Evolutionary conservation across 1,140 invertebrate genomes (phyloP), one percentile per base, ranked within the genome.

Genomic region (Dryas iulia): DNA sequence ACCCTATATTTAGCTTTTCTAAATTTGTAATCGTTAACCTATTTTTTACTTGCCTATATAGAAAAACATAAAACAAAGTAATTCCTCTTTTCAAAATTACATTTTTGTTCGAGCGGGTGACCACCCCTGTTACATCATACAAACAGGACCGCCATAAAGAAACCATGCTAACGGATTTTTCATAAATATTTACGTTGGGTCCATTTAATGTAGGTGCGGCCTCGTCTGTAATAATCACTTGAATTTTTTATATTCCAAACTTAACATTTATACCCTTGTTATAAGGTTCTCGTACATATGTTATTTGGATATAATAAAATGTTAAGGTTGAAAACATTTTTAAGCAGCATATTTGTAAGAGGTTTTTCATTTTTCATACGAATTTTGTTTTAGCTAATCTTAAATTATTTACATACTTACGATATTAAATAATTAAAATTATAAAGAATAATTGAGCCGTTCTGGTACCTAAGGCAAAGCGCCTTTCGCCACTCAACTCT

Each of bases 161-260:
- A 72, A 75, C 77, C 74, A 76, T 74, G 73, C 67, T 68, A 64
- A 66, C 57, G 59, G 58, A 62, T 71, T 72, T 69, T 71, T 72
- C 57, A 71, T 79, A 81, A 82, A 82, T 82, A 81, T 81, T 82
- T 82, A 81, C 67, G 28, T 73, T 74, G 57, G 65, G 70, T 68
- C 69, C 68, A 71, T 82, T 73, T 72, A 69, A 77, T 56, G 72
- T 73, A 61, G 26, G 28, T 59, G 56, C 35, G 25, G 57, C 31
- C 35, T 14, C 10, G 31, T 6, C n/a, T 47, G 56, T 66, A 66
- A 39, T 59, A 59, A 66, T 66, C 26, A 24, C 28, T 35, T 66
- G 64, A 59, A 59, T 66, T 66, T 59, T 26, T 66, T 6, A 66
- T 59, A 47, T 21, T 14, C n/a, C 23, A 47, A 53, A 53, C n/a